Conservation (phyloP, 1,140 invertebrate species). For the Apolygus lucorum region DNA sequence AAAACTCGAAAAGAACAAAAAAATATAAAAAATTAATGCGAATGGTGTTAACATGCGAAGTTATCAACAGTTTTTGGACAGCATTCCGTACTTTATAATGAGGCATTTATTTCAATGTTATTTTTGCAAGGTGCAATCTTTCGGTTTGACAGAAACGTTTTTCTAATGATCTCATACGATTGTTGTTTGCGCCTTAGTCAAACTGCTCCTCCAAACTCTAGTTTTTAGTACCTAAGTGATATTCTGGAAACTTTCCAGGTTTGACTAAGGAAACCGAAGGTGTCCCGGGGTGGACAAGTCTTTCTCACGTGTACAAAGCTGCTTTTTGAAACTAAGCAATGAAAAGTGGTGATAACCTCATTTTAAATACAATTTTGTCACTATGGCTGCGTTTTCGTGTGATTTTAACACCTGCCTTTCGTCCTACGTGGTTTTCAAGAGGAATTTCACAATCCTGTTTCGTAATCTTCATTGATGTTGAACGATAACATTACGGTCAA, state of each 20-base stretch:
- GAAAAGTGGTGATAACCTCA: conserved; percentile 31
- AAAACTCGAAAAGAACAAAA: conserved; percentile 5
- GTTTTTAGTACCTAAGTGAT: conserved; percentile 28
- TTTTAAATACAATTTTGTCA: conserved; percentile 31
- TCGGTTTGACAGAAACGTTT: conserved; percentile 18
- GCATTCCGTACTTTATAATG: conserved; percentile 24
- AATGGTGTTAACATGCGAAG: conserved; percentile 22
- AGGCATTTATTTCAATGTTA: conserved; percentile 24
- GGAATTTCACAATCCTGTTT: too few relatives aligned
- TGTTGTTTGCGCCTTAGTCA: conserved; percentile 22
- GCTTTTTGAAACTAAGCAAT: conserved; percentile 28
- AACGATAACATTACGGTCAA: too few relatives aligned
- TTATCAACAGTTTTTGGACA: conserved; percentile 4
- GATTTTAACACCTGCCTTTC: too few relatives aligned
- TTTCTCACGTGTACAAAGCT: conserved; percentile 21
- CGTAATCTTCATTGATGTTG: too few relatives aligned
- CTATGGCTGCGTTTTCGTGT: background rate
- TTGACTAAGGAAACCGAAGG: conserved; percentile 19
- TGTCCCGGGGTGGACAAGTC: conserved; percentile 27
- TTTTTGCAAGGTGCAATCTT: conserved; percentile 23
- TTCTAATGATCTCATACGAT: conserved; percentile 25
- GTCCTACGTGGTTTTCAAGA: too few relatives aligned
- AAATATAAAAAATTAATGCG: background rate
- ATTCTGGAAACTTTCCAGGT: conserved; percentile 21
- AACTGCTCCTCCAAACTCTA: conserved; percentile 20